Base-by-base conservation (phyloP, 37 sponge, comb jelly and placozoan species). In the Mnemiopsis leidyi region DNA sequence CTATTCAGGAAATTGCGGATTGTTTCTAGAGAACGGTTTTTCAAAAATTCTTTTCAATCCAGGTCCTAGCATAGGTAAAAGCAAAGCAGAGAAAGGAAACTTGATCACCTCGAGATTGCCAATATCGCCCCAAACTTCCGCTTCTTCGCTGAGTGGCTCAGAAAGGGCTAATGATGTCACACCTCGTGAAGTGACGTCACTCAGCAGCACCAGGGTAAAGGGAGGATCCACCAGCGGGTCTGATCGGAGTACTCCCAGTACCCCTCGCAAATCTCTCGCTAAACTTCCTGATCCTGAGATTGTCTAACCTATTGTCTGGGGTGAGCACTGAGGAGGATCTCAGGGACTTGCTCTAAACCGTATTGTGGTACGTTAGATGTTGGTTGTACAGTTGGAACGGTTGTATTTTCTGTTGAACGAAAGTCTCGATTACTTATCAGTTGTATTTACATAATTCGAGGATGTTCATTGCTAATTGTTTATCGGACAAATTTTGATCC, bases 251-350 rank as follows among this genome's bases (percentile, higher is more conserved):
- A 26, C 79, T 32, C 79, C 79, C 20, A 32, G 36, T 16, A 33
- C 79, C 21, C 79, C 79, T 16, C 33, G 35, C 1, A 85, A 39
- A 25, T 85, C 90, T 9, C 90, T 85, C 29, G 90, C 33, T 85
- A 85, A 85, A 39, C 26, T 85, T 0, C 90, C 90, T 36, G 48
- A 35, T 3, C 90, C 90, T n/a, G 90, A 85, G 39, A 61, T 85
- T 39, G 90, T 85, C 37, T 79, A 26, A 71, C n/a, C n/a, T n/a
- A n/a, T n/a, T n/a, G n/a, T n/a, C n/a, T n/a, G n/a, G n/a, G n/a
- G n/a, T n/a, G n/a, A n/a, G n/a, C n/a, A n/a, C n/a, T n/a, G n/a
- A n/a, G n/a, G n/a, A n/a, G n/a, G n/a, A n/a, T n/a, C n/a, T n/a
- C n/a, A n/a, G n/a, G n/a, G n/a, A n/a, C n/a, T n/a, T n/a, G n/a